phyloP scores from a whole-genome alignment of 2,888 invertebrate genomes.

The Pristionchus exspectatus region DNA sequence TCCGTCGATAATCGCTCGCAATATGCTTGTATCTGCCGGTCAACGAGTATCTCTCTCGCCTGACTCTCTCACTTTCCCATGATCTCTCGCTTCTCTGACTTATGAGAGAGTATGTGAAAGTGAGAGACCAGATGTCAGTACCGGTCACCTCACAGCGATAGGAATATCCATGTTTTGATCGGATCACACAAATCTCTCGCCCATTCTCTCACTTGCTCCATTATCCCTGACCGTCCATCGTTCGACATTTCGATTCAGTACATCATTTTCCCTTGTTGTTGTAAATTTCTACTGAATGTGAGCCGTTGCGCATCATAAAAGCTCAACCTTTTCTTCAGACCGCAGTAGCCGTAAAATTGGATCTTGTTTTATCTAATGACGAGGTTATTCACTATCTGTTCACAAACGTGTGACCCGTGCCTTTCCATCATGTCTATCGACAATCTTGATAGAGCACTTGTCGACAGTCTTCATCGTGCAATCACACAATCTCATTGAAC shows the following conservation, averaged over 20 bases:
- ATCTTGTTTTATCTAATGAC: background rate
- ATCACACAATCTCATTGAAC: no score
- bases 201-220: background rate
- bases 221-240: background rate
- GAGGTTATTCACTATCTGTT: background rate
- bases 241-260: background rate
- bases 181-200: background rate
- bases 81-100: background rate
- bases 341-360: background rate
- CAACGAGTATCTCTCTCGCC: background rate
- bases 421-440: background rate
- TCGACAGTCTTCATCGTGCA: background rate
- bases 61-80: background rate
- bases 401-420: background rate
- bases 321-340: background rate
- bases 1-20: background rate
- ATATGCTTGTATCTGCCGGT: background rate
- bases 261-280: background rate
- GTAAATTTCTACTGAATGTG: background rate
- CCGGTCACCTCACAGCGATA: background rate
- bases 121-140: background rate
- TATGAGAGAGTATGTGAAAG: background rate
- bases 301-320: constrained; percentile 13
- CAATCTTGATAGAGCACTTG: background rate
- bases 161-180: background rate